Evolutionary conservation across 2,797 vertebrate species (phyloP).

Genomic region (Rhinatrema bivittatum): DNA sequence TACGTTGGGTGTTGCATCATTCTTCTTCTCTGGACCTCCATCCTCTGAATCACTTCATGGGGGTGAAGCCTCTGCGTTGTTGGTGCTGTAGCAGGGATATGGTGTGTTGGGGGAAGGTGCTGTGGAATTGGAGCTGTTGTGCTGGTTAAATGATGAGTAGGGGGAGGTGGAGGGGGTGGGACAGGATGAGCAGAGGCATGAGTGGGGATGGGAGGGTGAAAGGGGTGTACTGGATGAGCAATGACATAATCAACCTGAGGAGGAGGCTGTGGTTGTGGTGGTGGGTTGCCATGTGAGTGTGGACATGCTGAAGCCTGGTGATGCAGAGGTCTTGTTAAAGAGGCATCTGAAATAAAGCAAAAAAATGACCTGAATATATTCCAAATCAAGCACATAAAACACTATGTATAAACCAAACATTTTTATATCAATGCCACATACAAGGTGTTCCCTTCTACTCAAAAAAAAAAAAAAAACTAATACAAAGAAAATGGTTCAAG

Average conservation of each 20-base stretch:
- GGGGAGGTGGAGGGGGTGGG: slow-evolving; percentile 65
- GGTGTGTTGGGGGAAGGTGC: slow-evolving; percentile 81
- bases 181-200: slow-evolving; percentile 80
- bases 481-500: no score
- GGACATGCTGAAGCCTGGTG: slow-evolving; percentile 89
- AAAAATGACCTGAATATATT: no score
- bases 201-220: slow-evolving; percentile 80
- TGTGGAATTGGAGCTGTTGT: slow-evolving; percentile 78
- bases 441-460: no score
- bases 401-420: no score
- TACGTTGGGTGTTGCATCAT: slow-evolving; percentile 98
- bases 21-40: slow-evolving; percentile 89
- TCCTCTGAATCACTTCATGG: slow-evolving; percentile 91
- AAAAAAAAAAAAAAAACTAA: no score
- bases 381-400: no score
- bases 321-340: slow-evolving; percentile 86
- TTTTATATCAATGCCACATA: no score
- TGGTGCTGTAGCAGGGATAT: slow-evolving; percentile 78
- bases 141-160: slow-evolving; percentile 74
- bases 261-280: slow-evolving; percentile 77
- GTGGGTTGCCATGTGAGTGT: slow-evolving; percentile 86
- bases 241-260: slow-evolving; percentile 89
- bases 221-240: slow-evolving; percentile 87
- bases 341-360: slow-evolving; percentile 66
- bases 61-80: slow-evolving; percentile 84